A percentile compares a stretch with the other conserved stretches of the same genome.
These are phyloP conservation scores for Idris sp. DNA, from an alignment of 1,140 invertebrate species.

Conservation along the genomic window DNA sequence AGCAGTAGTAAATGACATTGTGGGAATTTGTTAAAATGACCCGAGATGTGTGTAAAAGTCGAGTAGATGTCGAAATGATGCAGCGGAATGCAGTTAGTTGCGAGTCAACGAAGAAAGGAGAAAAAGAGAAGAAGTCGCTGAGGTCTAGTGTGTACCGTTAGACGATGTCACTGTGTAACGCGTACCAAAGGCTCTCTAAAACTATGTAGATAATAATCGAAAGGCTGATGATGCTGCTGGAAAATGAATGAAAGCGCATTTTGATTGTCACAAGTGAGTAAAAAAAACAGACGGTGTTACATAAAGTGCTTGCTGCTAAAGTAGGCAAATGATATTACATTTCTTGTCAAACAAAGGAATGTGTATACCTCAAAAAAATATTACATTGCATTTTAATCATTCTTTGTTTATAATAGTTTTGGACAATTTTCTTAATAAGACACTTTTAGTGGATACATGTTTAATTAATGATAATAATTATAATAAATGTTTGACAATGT, in stretches of 20 bases:
- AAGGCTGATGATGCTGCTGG: slow-evolving; percentile 26
- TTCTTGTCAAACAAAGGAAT: too few species aligned
- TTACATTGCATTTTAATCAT: too few species aligned
- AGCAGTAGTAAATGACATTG: slow-evolving; percentile 27
- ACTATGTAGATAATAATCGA: slow-evolving; percentile 57
- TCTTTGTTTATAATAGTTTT: too few species aligned
- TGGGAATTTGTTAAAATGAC: slow-evolving; percentile 42
- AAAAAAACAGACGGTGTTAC: slow-evolving; percentile 18
- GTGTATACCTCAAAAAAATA: too few species aligned
- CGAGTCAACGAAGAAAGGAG: slow-evolving; percentile 31
- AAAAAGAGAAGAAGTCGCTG: slow-evolving; percentile 36
- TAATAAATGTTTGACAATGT: too few species aligned
- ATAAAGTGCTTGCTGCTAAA: slow-evolving; percentile 17
- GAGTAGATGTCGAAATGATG: slow-evolving; percentile 50
- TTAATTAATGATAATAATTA: too few species aligned
- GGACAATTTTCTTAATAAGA: too few species aligned
- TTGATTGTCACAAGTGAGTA: slow-evolving; percentile 13
- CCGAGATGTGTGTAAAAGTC: slow-evolving; percentile 45
- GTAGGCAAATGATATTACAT: too few species aligned
- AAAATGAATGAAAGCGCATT: slow-evolving; percentile 47
- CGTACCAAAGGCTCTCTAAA: slow-evolving; percentile 40
- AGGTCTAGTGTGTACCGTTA: slow-evolving; percentile 62
- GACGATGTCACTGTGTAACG: slow-evolving; percentile 60
- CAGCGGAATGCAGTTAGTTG: slow-evolving; percentile 57
- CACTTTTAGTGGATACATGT: too few species aligned